Percentiles rank a stretch among this genome's conserved stretches.
Conservation (phyloP, 2,888 invertebrate species). For the Drosophila tanythrix region DNA sequence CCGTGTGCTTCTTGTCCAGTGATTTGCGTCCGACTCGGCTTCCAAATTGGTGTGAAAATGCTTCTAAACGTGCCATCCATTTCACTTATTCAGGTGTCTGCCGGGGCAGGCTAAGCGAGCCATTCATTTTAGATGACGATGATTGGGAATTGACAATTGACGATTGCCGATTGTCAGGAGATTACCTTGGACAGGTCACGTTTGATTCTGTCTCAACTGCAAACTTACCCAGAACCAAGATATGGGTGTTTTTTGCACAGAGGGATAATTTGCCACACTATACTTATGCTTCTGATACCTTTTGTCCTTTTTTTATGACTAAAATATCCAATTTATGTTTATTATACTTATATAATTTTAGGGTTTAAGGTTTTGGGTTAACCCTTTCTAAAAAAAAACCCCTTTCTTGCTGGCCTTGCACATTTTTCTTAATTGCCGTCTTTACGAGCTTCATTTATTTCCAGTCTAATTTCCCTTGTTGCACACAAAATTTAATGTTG, state of each 20-base stretch:
- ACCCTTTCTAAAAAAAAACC: not conserved
- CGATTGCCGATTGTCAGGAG: conserved; percentile 22
- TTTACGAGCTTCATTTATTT: conserved; percentile 24
- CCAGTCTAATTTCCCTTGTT: conserved; percentile 62
- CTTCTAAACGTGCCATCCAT: conserved; percentile 63
- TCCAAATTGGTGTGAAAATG: conserved; percentile 74
- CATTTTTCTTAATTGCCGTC: conserved; percentile 4
- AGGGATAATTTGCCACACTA: not conserved
- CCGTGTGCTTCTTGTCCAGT: not conserved
- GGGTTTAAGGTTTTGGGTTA: not conserved
- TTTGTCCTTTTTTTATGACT: not conserved
- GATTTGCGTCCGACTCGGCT: conserved; percentile 2
- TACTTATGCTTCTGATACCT: not conserved
- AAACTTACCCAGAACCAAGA: not conserved
- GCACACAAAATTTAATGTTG: conserved; percentile 43
- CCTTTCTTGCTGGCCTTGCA: not conserved
- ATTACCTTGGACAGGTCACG: conserved; percentile 3
- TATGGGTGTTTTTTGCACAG: not conserved
- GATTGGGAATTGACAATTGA: conserved; percentile 47
- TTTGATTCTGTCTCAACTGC: conserved; percentile 17
- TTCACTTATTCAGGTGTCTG: conserved; percentile 32
- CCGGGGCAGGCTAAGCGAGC: conserved; percentile 14
- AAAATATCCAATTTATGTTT: not conserved
- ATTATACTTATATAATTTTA: not conserved
- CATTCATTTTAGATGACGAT: conserved; percentile 61